Conservation (phyloP, 2,797 vertebrate genomes). For the Cuculus canorus region DNA sequence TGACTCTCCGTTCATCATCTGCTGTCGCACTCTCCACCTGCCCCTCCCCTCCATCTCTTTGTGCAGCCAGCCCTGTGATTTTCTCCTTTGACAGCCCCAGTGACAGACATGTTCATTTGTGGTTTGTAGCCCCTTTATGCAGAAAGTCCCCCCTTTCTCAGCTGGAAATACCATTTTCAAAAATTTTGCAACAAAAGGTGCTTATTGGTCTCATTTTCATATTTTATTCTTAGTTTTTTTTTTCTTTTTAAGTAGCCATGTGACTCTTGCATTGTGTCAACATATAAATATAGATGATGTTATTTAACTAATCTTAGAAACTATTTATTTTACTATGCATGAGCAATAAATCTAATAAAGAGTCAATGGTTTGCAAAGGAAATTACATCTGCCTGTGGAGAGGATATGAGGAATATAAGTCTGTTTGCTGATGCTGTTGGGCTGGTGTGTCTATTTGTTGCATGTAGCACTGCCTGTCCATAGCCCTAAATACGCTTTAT, state of each 20-base stretch:
- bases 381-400: neutral
- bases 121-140: neutral
- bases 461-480: neutral
- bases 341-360: constrained; percentile 1
- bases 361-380: neutral
- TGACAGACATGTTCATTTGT: neutral
- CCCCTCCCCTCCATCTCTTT: neutral
- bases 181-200: neutral
- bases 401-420: neutral
- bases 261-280: neutral
- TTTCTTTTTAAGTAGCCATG: neutral
- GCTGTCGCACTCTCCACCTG: neutral
- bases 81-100: neutral
- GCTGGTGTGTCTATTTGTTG: neutral
- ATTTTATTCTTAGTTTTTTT: neutral
- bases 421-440: neutral
- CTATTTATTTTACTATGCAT: neutral
- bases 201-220: neutral
- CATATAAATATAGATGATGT: neutral
- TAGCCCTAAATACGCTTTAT: neutral
- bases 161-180: neutral
- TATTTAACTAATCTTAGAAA: neutral
- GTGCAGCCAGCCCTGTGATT: neutral
- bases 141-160: neutral
- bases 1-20: neutral